These are phyloP conservation scores for Gadus chalcogrammus DNA, from an alignment of 2,113 vertebrate genomes.

Conservation along the genomic window DNA sequence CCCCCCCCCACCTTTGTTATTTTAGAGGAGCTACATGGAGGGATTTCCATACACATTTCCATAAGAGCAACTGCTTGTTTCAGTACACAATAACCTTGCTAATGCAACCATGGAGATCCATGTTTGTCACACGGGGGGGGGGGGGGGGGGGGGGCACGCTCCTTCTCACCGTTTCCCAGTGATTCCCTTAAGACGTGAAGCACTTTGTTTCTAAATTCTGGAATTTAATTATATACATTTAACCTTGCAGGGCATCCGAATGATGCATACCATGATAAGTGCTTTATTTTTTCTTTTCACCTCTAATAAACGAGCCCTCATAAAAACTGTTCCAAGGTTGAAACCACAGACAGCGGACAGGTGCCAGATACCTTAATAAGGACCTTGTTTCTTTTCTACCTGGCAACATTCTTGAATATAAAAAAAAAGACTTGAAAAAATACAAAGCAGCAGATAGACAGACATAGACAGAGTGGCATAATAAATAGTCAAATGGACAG, in stretches of 20 bases:
- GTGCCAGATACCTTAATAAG: slow-evolving; percentile 48
- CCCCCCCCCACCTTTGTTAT: slow-evolving; percentile 22
- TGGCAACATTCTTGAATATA: slow-evolving; percentile 36
- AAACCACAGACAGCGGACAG: slow-evolving; percentile 29
- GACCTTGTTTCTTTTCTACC: slow-evolving; percentile 22
- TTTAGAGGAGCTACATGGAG: slow-evolving; percentile 48
- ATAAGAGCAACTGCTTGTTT: slow-evolving; percentile 64
- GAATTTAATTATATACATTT: too few species aligned
- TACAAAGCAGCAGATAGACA: slow-evolving; percentile 57
- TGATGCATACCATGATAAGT: neutral
- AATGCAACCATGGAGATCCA: slow-evolving; percentile 32
- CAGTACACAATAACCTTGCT: slow-evolving; percentile 43
- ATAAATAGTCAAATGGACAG: slow-evolving; percentile 55
- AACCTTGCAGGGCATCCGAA: too few species aligned
- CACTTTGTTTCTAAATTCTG: too few species aligned
- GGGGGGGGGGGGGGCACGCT: too few species aligned
- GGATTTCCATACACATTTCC: slow-evolving; percentile 73
- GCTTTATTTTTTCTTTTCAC: slow-evolving; percentile 15
- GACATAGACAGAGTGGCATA: slow-evolving; percentile 42
- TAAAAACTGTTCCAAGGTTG: too few species aligned
- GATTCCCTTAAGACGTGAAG: slow-evolving; percentile 15
- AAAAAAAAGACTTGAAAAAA: slow-evolving; percentile 18
- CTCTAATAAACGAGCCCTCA: slow-evolving; percentile 35
- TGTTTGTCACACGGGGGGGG: neutral
- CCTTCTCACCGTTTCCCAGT: slow-evolving; percentile 42